phyloP scores from a whole-genome alignment of 2,888 invertebrate genomes.

The Lithophane semibrunnea region DNA sequence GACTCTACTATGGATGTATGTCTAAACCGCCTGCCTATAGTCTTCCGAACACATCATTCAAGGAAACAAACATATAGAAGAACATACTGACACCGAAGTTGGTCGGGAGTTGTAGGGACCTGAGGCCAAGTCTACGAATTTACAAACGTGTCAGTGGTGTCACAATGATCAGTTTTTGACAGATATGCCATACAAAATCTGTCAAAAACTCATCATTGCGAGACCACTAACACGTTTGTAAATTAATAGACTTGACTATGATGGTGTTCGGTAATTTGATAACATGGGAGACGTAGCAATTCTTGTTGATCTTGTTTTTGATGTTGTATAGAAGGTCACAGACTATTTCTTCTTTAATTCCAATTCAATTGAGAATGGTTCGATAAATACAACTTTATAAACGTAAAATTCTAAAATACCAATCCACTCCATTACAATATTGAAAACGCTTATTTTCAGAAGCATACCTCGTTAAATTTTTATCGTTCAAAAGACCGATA shows the following conservation, averaged over 20 bases:
- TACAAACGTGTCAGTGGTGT: too few species aligned
- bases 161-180: too few species aligned
- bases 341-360: neutral
- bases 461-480: slow-evolving; percentile 34
- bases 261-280: neutral
- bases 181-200: too few species aligned
- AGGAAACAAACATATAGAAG: neutral
- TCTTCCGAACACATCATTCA: too few species aligned
- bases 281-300: neutral
- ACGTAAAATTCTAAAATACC: slow-evolving; percentile 27
- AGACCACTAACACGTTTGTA: too few species aligned
- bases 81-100: neutral
- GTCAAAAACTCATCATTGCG: too few species aligned
- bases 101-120: too few species aligned
- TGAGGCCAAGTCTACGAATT: too few species aligned
- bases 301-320: slow-evolving; percentile 10
- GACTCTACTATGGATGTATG: neutral
- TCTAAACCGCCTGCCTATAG: neutral
- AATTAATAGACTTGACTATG: too few species aligned
- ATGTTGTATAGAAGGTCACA: neutral
- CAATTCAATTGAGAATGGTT: slow-evolving; percentile 13
- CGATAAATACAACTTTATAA: slow-evolving; percentile 14
- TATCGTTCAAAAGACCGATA: slow-evolving; percentile 27
- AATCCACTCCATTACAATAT: slow-evolving; percentile 33
- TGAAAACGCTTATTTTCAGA: slow-evolving; percentile 36